phyloP scores from a whole-genome alignment of 2,113 vertebrate genomes.

The Myanophis thanlyinensis region DNA sequence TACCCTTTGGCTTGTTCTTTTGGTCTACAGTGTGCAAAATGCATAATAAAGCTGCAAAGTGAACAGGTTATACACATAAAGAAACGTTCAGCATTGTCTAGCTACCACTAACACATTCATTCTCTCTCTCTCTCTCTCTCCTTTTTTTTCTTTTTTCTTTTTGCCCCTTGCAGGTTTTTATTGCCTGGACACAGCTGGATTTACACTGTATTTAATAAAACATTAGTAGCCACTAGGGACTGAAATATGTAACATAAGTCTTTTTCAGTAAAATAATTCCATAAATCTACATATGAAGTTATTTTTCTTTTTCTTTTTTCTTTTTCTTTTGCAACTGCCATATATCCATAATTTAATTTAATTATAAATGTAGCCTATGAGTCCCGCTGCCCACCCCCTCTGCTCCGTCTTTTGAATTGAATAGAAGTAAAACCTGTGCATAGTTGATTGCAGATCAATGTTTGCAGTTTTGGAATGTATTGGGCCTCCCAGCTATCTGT shows the following conservation, averaged over 20 bases:
- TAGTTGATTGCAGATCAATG: slow-evolving; percentile 49
- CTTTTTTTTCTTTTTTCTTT: slow-evolving; percentile 22
- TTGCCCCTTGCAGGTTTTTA: slow-evolving; percentile 70
- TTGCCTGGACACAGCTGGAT: slow-evolving; percentile 74
- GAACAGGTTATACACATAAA: slow-evolving; percentile 50
- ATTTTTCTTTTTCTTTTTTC: neutral
- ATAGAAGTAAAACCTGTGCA: slow-evolving; percentile 48
- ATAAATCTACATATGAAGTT: slow-evolving; percentile 78
- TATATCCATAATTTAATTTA: slow-evolving; percentile 71
- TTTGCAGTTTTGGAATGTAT: slow-evolving; percentile 43
- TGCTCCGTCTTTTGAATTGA: slow-evolving; percentile 26
- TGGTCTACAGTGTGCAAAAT: neutral
- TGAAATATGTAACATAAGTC: slow-evolving; percentile 79
- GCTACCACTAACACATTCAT: slow-evolving; percentile 53
- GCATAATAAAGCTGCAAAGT: neutral
- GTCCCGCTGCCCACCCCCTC: neutral
- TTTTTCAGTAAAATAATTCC: slow-evolving; percentile 77
- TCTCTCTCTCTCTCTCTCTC: slow-evolving; percentile 35
- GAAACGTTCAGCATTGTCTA: slow-evolving; percentile 36
- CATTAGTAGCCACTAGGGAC: slow-evolving; percentile 74
- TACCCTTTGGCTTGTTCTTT: slow-evolving; percentile 27
- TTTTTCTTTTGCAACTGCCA: slow-evolving; percentile 38
- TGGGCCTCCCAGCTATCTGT: slow-evolving; percentile 45
- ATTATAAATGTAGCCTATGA: slow-evolving; percentile 58
- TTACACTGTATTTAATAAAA: slow-evolving; percentile 80